These are phyloP conservation scores for Macrotrachela quadricornifera DNA, from an alignment of 1,140 invertebrate species.

Conservation along the genomic window DNA sequence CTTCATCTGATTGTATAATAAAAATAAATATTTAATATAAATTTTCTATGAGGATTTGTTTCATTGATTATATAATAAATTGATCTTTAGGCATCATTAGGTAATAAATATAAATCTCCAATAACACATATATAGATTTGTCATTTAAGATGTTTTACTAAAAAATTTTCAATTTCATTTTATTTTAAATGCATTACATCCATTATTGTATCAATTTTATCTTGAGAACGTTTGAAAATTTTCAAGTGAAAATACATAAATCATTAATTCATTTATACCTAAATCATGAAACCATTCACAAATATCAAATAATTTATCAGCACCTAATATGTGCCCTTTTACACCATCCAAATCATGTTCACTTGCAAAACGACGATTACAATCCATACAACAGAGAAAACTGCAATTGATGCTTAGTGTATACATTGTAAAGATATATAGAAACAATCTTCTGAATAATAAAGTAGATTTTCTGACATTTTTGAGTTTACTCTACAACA, in stretches of 20 bases:
- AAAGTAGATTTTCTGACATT: no score
- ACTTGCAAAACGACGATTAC: constrained; percentile 76
- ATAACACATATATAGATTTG: constrained; percentile 67
- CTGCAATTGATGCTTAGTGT: no score
- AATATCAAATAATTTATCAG: constrained; percentile 70
- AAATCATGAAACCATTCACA: constrained; percentile 45
- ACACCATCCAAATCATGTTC: constrained; percentile 49
- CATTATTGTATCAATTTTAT: constrained; percentile 76
- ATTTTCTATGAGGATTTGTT: constrained; percentile 48
- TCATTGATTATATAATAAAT: constrained; percentile 55
- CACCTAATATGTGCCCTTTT: constrained; percentile 73
- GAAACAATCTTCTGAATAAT: no score
- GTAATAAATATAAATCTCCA: constrained; percentile 60
- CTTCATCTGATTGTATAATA: constrained; percentile 52
- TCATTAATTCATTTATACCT: constrained; percentile 65
- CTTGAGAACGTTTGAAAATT: constrained; percentile 80
- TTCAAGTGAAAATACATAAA: constrained; percentile 97
- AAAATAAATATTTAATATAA: constrained; percentile 1
- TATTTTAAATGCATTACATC: constrained; percentile 72
- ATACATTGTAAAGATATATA: no score
- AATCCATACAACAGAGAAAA: no score
- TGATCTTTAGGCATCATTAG: constrained; percentile 48
- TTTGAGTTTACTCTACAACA: no score
- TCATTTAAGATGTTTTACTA: constrained; percentile 61
- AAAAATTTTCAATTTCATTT: constrained; percentile 34